Evolutionary conservation across 2,113 vertebrate species (phyloP).

Genomic region (Probosciger aterrimus): DNA sequence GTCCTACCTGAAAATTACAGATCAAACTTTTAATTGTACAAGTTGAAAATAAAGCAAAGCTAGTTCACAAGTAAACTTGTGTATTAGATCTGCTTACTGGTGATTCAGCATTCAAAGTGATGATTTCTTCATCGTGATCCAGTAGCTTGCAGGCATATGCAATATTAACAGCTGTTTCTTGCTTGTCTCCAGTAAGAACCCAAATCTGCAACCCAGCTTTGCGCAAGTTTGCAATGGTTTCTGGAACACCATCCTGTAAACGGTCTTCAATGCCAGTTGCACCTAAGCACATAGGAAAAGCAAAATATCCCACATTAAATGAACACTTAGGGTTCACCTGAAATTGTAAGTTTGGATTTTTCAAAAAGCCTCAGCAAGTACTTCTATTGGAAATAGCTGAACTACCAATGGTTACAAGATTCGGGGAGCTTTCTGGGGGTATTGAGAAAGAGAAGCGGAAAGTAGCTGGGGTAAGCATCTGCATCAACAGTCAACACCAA

Average conservation of each 20-base stretch:
- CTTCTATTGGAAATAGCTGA: neutral
- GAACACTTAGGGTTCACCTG: neutral
- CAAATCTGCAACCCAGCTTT: conserved; percentile 95
- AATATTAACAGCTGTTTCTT: conserved; percentile 95
- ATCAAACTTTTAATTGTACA: neutral
- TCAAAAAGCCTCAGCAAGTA: neutral
- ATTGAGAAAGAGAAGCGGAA: neutral
- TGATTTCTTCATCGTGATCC: conserved; percentile 89
- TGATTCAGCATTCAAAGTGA: conserved; percentile 93
- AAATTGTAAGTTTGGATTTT: neutral
- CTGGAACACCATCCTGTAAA: conserved; percentile 93
- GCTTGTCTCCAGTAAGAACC: conserved; percentile 98
- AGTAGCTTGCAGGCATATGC: conserved; percentile 94
- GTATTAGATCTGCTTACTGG: conserved; percentile 70
- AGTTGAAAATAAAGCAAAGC: neutral
- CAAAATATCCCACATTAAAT: neutral
- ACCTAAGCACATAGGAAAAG: conserved; percentile 67
- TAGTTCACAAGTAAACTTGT: neutral
- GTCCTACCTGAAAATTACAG: conserved; percentile 21
- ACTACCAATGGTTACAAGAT: neutral
- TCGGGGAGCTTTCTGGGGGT: neutral
- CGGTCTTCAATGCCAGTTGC: conserved; percentile 95
- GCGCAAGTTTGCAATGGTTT: conserved; percentile 87
- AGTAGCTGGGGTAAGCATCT: neutral
- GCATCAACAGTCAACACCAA: neutral